Evolutionary conservation across 2,888 invertebrate genomes (phyloP).

Genomic region (Cheiracanthium punctorium): DNA sequence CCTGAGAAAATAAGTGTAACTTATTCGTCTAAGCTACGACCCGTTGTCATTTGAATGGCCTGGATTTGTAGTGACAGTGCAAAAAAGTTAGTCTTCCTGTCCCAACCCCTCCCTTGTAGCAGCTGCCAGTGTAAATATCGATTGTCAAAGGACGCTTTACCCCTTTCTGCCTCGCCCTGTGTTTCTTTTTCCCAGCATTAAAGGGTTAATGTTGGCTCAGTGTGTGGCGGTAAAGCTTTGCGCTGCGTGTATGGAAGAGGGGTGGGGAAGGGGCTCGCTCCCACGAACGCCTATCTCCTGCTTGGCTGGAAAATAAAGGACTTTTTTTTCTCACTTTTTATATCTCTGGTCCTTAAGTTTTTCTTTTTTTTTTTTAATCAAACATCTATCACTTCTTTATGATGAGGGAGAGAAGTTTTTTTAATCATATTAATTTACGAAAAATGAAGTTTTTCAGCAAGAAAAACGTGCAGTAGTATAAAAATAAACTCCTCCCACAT

Average conservation of each 20-base stretch:
- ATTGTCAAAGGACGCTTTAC: slow-evolving; percentile 41
- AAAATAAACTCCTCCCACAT: too few relatives aligned
- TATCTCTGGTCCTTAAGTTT: slow-evolving; percentile 20
- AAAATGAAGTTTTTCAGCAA: too few relatives aligned
- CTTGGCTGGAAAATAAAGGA: slow-evolving; percentile 11
- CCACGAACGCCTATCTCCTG: slow-evolving; percentile 14
- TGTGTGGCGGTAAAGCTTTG: slow-evolving; percentile 19
- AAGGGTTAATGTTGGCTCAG: slow-evolving; percentile 60
- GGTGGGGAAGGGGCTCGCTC: slow-evolving; percentile 27
- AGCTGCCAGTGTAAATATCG: slow-evolving; percentile 58
- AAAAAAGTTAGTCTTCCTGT: slow-evolving; percentile 27
- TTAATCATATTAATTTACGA: neutral
- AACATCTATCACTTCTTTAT: slow-evolving; percentile 10
- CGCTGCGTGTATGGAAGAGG: slow-evolving; percentile 35
- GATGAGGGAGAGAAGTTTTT: neutral
- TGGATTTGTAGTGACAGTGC: neutral
- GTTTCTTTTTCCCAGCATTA: slow-evolving; percentile 38
- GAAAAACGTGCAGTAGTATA: too few relatives aligned
- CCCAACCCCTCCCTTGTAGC: slow-evolving; percentile 21
- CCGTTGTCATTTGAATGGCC: neutral
- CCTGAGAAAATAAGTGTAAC: too few relatives aligned
- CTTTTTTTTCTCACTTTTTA: slow-evolving; percentile 41
- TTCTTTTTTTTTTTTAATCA: slow-evolving; percentile 37
- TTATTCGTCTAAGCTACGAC: too few relatives aligned
- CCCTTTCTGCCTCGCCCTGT: slow-evolving; percentile 31